Percentiles rank a stretch among this genome's conserved stretches.
Conservation (phyloP, 2,888 invertebrate genomes). For the Leptarthrus brevirostris region DNA sequence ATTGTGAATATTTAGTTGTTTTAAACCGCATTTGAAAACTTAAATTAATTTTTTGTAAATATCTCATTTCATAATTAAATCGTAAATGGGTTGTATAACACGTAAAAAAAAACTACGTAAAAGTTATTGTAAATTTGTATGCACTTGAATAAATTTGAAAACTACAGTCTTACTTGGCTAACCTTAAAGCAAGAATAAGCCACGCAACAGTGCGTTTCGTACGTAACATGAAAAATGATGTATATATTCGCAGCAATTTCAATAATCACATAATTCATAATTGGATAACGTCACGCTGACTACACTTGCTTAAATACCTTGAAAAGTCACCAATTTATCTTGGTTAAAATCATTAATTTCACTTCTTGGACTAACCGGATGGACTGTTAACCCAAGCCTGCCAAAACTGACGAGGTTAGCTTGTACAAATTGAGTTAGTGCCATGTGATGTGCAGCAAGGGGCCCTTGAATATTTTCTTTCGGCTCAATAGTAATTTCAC, state of each 20-base stretch:
- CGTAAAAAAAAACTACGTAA: too few relatives aligned
- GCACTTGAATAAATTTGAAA: too few relatives aligned
- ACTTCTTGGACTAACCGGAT: neutral
- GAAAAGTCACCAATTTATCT: conserved; percentile 22
- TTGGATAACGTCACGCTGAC: conserved; percentile 6
- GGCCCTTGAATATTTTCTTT: neutral
- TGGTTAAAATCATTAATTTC: neutral
- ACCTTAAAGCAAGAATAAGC: too few relatives aligned
- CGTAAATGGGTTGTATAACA: too few relatives aligned
- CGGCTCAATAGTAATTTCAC: neutral
- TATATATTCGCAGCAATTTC: neutral
- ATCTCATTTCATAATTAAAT: too few relatives aligned
- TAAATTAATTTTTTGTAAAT: too few relatives aligned
- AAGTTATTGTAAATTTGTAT: too few relatives aligned
- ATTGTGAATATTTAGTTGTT: too few relatives aligned
- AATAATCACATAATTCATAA: neutral
- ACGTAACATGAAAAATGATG: too few relatives aligned
- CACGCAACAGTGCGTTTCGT: too few relatives aligned
- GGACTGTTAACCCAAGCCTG: neutral
- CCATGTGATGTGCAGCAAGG: neutral
- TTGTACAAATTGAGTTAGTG: neutral
- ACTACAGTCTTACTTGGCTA: too few relatives aligned
- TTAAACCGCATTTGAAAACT: too few relatives aligned
- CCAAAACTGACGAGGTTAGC: conserved; percentile 23
- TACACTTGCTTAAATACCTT: neutral